These are phyloP conservation scores for Mechanitis messenoides DNA, from an alignment of 2,888 invertebrate species.

Conservation along the genomic window DNA sequence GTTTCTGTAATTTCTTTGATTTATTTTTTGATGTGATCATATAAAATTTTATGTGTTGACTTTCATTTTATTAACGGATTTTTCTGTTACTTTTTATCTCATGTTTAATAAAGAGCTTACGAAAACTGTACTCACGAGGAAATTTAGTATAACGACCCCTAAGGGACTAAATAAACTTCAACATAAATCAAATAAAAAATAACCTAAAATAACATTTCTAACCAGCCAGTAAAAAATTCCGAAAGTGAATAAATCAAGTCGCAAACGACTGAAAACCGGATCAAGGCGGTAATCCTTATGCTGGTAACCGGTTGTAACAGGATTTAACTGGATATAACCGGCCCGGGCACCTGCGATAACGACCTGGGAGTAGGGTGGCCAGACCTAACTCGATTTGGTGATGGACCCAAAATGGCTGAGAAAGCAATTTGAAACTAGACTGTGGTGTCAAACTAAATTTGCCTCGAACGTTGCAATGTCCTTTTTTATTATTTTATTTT, in stretches of 20 bases:
- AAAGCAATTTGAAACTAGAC: constrained; percentile 10
- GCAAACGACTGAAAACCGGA: constrained; percentile 64
- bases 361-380: constrained; percentile 39
- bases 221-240: constrained; percentile 17
- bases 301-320: constrained; percentile 64
- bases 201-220: constrained; percentile 13
- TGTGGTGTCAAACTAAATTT: constrained; percentile 7
- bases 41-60: neutral
- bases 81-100: neutral
- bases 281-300: constrained; percentile 63
- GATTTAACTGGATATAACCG: constrained; percentile 45
- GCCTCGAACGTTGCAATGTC: neutral
- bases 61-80: neutral
- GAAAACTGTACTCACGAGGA: neutral
- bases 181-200: constrained; percentile 6
- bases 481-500: neutral
- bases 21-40: neutral
- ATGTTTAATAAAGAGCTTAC: neutral
- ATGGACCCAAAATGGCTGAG: constrained; percentile 14
- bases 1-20: constrained; percentile 8
- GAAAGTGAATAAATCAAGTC: constrained; percentile 58
- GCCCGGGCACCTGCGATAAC: constrained; percentile 71
- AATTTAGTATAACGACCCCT: constrained; percentile 1
- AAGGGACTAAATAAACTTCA: constrained; percentile 9
- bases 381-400: constrained; percentile 15